phyloP scores from a whole-genome alignment of 2,113 vertebrate genomes.

The Crotalus tigris region DNA sequence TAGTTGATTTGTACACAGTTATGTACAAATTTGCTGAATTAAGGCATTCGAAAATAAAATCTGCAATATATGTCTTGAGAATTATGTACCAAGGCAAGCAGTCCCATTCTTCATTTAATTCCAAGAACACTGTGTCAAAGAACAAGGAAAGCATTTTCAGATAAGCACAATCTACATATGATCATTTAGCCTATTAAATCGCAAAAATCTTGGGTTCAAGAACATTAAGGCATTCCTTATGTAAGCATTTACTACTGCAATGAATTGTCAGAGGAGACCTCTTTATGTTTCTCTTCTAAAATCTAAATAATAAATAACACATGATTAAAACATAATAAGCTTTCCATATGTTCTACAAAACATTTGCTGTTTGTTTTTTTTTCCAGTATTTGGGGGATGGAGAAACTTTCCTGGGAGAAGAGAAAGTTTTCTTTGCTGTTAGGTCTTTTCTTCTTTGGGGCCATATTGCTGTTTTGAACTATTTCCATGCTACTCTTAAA shows the following conservation, averaged over 20 bases:
- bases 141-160: not conserved
- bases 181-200: not conserved
- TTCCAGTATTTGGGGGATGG: not conserved
- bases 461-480: too few species aligned
- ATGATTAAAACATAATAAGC: not conserved
- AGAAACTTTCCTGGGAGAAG: not conserved
- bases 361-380: not conserved
- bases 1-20: not conserved
- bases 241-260: not conserved
- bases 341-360: not conserved
- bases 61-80: not conserved
- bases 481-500: not conserved
- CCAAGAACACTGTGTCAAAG: not conserved
- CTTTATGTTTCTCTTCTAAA: not conserved
- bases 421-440: not conserved
- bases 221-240: not conserved
- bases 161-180: not conserved
- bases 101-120: not conserved
- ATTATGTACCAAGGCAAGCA: not conserved
- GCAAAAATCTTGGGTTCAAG: not conserved
- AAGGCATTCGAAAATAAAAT: not conserved
- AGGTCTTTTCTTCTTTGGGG: not conserved
- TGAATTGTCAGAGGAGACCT: not conserved
- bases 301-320: slow-evolving; percentile 9
- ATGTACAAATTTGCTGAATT: not conserved